phyloP scores from a whole-genome alignment of 1,140 invertebrate species.

The Stegodyphus dumicola region DNA sequence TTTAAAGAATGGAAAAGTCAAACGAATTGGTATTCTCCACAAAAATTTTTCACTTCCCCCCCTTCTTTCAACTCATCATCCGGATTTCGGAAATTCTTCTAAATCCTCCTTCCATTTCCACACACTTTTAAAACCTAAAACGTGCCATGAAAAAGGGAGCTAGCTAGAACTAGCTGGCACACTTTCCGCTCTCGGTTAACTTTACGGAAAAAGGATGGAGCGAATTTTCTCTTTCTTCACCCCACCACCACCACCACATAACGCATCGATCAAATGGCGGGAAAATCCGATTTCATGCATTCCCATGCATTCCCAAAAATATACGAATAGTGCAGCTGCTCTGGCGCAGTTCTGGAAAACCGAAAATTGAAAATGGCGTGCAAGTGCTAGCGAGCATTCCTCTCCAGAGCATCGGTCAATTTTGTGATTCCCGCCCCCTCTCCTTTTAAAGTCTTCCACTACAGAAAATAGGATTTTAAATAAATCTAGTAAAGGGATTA shows the following conservation, averaged over 20 bases:
- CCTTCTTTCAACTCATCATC: slow-evolving; percentile 3
- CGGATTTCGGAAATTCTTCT: slow-evolving; percentile 16
- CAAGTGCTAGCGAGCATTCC: neutral
- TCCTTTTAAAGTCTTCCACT: neutral
- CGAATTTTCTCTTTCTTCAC: neutral
- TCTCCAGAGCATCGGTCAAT: no score
- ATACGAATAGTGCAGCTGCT: neutral
- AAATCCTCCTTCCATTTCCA: slow-evolving; percentile 1
- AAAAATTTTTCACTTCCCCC: neutral
- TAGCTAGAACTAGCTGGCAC: no score
- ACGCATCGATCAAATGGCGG: neutral
- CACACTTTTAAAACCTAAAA: slow-evolving; percentile 15
- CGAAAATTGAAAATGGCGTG: neutral
- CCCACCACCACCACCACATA: neutral
- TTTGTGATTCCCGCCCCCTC: neutral
- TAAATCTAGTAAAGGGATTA: no score
- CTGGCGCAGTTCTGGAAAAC: neutral
- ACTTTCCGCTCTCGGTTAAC: neutral
- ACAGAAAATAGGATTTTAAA: neutral
- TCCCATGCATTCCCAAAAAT: neutral
- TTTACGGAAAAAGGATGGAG: neutral
- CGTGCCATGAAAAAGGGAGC: slow-evolving; percentile 10
- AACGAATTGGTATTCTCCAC: no score
- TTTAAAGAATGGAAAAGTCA: no score
- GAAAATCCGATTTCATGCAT: neutral